Evolutionary conservation across 2,888 invertebrate genomes (phyloP), one percentile per base, ranked within the genome.

Genomic region (Quadriops clusia): DNA sequence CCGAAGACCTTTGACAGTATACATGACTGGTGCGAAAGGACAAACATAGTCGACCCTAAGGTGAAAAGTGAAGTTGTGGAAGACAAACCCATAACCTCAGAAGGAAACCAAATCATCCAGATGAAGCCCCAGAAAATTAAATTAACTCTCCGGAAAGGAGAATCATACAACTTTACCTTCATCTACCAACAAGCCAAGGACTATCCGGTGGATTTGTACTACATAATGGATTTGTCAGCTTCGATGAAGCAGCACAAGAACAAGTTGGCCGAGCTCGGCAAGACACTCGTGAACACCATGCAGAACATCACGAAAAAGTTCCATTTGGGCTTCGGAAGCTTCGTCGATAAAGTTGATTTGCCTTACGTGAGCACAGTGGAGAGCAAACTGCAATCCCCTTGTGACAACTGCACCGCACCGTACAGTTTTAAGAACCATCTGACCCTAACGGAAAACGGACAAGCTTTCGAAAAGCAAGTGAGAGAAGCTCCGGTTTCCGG

Each of bases 201-300:
- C 53, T 85, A 83, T 53, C 86, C 86, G 0, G 75, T 86, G 0
- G 86, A 87, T 58, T 59, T 87, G 17, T 87, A 87, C 55, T 84
- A 82, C 47, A 60, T 87, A 24, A 75, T 86, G 71, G 86, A 87
- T 47, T 61, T 80, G 26, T 85, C 85, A 1, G 54, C 58, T 7
- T 77, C 80, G 1, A 85, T 86, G 85, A 52, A 54, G 13, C 52
- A 51, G 6, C 69, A 78, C 41, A 74, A 71, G 53, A 55, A 62
- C 0, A 51, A 51, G 10, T 52, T 72, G 2, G 69, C 63, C 35
- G 54, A 45, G 8, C 56, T 74, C 11, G 72, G 69, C 11, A 44
- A 54, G 25, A 47, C 62, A 23, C 55, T 77, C 22, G 70, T 68
- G 2, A 38, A 50, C 1, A 60, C 64, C 2, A 69, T 81, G 70